phyloP scores from a whole-genome alignment of 2,888 invertebrate species.

The Itoplectis maculator region DNA sequence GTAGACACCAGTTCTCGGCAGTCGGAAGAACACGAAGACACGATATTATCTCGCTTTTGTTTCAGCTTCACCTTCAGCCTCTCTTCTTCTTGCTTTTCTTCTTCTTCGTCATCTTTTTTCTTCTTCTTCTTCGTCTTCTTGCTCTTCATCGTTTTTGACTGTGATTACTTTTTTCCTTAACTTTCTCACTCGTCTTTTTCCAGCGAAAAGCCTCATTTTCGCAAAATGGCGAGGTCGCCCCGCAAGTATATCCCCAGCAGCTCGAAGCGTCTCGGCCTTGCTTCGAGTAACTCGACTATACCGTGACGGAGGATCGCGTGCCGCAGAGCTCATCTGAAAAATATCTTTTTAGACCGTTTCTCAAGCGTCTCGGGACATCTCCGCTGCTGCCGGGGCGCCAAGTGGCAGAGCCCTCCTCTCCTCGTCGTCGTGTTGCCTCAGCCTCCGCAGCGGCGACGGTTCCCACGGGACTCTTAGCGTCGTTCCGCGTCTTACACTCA shows the following conservation, averaged over 20 bases:
- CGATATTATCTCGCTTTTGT: slow-evolving; percentile 45
- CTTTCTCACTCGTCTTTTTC: slow-evolving; percentile 27
- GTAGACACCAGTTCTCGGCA: slow-evolving; percentile 11
- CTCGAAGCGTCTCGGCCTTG: slow-evolving; percentile 7
- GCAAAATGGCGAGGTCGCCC: slow-evolving; percentile 8
- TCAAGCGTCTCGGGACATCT: slow-evolving; percentile 1
- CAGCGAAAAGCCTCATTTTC: slow-evolving; percentile 20
- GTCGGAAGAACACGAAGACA: slow-evolving; percentile 23
- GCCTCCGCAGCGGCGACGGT: slow-evolving; percentile 11
- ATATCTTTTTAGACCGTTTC: slow-evolving; percentile 34
- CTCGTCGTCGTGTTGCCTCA: neutral
- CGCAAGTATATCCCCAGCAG: neutral
- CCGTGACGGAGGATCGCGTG: slow-evolving; percentile 30
- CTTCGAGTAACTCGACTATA: slow-evolving; percentile 12
- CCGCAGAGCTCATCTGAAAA: slow-evolving; percentile 31
- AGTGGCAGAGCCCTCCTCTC: slow-evolving; percentile 17
- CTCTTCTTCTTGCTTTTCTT: neutral
- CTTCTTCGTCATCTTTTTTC: slow-evolving; percentile 18
- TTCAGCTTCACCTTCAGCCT: slow-evolving; percentile 19
- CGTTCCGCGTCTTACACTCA: slow-evolving; percentile 20
- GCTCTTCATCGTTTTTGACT: slow-evolving; percentile 19
- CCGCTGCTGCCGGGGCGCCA: slow-evolving; percentile 8
- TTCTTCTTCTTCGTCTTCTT: neutral
- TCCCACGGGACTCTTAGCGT: slow-evolving; percentile 45
- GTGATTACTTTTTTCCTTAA: slow-evolving; percentile 25